These are phyloP conservation scores for Cephalopachus bancanus DNA, from an alignment of 2,797 vertebrate genomes.

Conservation along the genomic window DNA sequence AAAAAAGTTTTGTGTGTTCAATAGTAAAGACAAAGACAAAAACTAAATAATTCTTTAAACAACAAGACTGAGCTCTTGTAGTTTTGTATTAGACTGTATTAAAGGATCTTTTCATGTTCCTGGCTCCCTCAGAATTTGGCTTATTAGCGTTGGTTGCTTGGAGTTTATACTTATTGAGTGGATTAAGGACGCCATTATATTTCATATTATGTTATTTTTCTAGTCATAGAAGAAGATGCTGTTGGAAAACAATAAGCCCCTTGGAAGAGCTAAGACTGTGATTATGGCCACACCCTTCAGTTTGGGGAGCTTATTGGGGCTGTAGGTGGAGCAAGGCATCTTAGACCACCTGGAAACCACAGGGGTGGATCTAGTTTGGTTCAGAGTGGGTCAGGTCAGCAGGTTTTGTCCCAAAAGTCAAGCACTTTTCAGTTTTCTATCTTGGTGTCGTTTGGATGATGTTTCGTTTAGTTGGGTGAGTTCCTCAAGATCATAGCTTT, in stretches of 20 bases:
- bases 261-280: background rate
- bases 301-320: fast-evolving
- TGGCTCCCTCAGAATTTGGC: background rate
- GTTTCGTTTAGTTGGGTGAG: fast-evolving
- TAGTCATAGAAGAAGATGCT: background rate
- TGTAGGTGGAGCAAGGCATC: background rate
- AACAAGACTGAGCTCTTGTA: background rate
- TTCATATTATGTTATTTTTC: background rate
- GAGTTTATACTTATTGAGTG: background rate
- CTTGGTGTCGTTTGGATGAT: background rate
- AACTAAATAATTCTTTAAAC: background rate
- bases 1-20: background rate
- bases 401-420: background rate
- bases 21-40: background rate
- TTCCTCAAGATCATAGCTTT: background rate
- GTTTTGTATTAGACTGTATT: background rate
- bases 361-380: background rate
- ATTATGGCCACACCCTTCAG: no score
- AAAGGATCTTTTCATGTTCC: background rate
- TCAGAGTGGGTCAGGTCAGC: fast-evolving
- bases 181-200: background rate
- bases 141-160: background rate
- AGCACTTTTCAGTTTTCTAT: background rate
- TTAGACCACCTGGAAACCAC: background rate
- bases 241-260: background rate